phyloP scores from a whole-genome alignment of 2,888 invertebrate species.

The Trilocha varians region DNA sequence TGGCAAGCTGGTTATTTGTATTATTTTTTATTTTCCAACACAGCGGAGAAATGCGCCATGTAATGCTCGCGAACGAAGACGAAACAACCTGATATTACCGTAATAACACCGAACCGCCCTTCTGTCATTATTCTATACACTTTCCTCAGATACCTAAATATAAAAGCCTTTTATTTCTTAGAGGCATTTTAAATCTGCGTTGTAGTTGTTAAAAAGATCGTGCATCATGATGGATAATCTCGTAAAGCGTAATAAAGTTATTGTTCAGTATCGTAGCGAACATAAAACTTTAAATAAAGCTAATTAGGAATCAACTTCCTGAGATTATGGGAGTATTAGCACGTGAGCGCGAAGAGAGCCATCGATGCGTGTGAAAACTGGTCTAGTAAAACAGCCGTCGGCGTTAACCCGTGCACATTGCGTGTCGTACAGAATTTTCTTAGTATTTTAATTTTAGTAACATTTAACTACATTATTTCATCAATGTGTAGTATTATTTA shows the following conservation, averaged over 20 bases:
- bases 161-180: conserved; percentile 21
- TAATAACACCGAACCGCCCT: conserved; percentile 64
- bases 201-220: background rate
- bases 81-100: conserved; percentile 63
- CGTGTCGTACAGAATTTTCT: conserved; percentile 8
- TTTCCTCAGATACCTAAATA: conserved; percentile 54
- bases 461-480: background rate
- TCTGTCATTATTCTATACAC: conserved; percentile 65
- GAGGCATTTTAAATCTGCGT: conserved; percentile 1
- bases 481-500: no score
- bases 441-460: background rate
- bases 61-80: conserved; percentile 62
- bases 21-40: conserved; percentile 59
- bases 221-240: no score
- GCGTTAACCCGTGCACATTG: conserved; percentile 5
- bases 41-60: conserved; percentile 58
- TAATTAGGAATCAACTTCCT: no score
- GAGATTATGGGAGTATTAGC: conserved; percentile 17
- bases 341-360: conserved; percentile 15
- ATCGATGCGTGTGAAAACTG: conserved; percentile 33
- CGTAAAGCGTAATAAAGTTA: no score
- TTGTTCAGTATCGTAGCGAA: no score
- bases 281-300: no score
- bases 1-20: conserved; percentile 63
- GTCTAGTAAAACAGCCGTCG: conserved; percentile 24